Conservation (phyloP, 2,797 vertebrate species). For the Syngnathus rostellatus region DNA sequence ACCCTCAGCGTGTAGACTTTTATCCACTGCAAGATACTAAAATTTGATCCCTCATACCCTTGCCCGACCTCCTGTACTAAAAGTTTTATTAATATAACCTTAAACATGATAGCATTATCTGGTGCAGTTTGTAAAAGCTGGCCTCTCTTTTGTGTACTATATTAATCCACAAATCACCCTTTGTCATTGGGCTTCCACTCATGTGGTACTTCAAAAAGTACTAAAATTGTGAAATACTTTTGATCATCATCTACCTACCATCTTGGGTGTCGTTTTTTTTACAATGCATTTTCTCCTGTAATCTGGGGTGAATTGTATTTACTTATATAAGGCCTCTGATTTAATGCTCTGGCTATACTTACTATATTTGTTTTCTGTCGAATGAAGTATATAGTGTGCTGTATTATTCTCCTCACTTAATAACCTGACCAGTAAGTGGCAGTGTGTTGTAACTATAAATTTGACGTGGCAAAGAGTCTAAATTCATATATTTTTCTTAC, state of each 20-base stretch:
- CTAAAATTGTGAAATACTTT: not conserved
- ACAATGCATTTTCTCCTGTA: not conserved
- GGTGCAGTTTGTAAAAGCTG: not conserved
- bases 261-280: not conserved
- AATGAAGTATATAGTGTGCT: not conserved
- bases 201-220: not conserved
- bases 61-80: not conserved
- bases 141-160: not conserved
- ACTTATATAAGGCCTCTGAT: not conserved
- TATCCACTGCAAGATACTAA: not conserved
- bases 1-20: not conserved
- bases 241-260: not conserved
- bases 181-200: not conserved
- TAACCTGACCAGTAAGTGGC: slow-evolving; percentile 5
- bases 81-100: not conserved
- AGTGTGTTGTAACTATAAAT: not conserved
- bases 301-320: not conserved
- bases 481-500: not conserved
- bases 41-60: not conserved
- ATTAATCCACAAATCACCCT: not conserved
- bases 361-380: not conserved
- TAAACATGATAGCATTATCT: not conserved
- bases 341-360: not conserved
- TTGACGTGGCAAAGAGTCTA: not conserved
- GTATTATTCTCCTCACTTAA: not conserved